Evolutionary conservation across 2,113 vertebrate species (phyloP), one percentile per base, ranked within the genome.

Genomic region (Blennius ocellaris): DNA sequence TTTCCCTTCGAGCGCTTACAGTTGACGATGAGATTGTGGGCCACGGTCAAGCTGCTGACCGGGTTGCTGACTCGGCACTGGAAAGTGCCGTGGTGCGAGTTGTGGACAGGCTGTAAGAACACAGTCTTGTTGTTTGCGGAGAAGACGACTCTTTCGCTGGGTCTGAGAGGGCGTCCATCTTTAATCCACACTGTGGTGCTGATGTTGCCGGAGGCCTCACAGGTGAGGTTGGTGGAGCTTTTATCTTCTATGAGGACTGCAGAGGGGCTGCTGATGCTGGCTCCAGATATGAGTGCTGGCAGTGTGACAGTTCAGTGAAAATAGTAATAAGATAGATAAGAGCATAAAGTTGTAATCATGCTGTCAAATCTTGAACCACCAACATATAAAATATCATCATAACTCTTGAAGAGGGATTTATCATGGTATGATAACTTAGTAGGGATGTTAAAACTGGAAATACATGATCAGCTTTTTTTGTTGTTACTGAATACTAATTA

Each of bases 1-100:
- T 2, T 4, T 30, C 21, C 2, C 21, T 30, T 30, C 21, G 2
- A 30, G 21, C 21, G 85, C 89, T 90, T 63, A 94, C 92, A 93
- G 81, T 87, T 92, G 17, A 94, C 85, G n/a, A 52, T 87, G 57
- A 94, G 84, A 7, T 55, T 63, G 17, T 83, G 40, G 12, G 5
- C 49, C 0, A 48, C 85, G 0, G 79, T 86, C 65, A 66, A 44
- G 10, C 15, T 61, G 83, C 80, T 92, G 68, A 92, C 49, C 0
- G 78, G 89, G 83, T 91, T 93, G 74, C 86, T 90, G 81, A 92
- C 68, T 11, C 5, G 73, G 77, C 92, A 94, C 44, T 70, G 56
- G 71, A 89, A 93, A 69, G 50, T 67, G 39, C 90, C 87, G 3
- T 69, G 72, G 65, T 81, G 62, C 61, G 71, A 58, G 63, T 76